Evolutionary conservation across 2,113 vertebrate genomes (phyloP), one percentile per base, ranked within the genome.

Genomic region (Pogona vitticeps): DNA sequence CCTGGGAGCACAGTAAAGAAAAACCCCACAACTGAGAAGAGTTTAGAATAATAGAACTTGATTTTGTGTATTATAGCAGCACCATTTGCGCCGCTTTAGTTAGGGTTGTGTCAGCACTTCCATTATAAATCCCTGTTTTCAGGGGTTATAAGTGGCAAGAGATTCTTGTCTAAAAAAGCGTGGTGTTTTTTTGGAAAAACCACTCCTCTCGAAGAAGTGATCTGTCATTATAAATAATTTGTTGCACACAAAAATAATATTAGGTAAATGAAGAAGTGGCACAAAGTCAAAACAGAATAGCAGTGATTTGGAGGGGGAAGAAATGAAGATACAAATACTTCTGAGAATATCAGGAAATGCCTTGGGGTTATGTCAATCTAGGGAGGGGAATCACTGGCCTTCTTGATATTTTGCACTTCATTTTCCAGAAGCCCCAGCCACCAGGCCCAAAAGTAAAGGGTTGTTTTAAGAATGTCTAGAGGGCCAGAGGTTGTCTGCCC

Each of bases 41-140:
- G 98, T 98, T 98, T 97, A 98, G 98, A 99, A 99, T 98, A 98
- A 98, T 98, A 98, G 98, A 98, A 98, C 97, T 98, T 98, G 98
- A 98, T 98, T 99, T 99, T 98, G 96, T 97, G 97, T 98, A 98
- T 96, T 97, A 97, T 97, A 96, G 96, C 95, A 92, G 96, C 96
- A 96, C 95, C 96, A 97, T 97, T 97, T 97, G 96, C 94, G 95
- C 96, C 95, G 96, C 96, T 96, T 96, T 96, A 96, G 96, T 96
- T 96, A 96, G 96, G 94, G 94, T 95, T 95, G 95, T 95, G 95
- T 95, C 95, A 95, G 95, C 95, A 95, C 89, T 95, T 95, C 95
- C 95, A 95, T 95, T 95, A 94, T 95, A 95, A 95, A 92, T 92
- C 89, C 94, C 96, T 96, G 96, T 97, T 97, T 96, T 95, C 96